These are phyloP conservation scores for Antechinus flavipes DNA, from an alignment of 2,113 vertebrate genomes.

Conservation along the genomic window DNA sequence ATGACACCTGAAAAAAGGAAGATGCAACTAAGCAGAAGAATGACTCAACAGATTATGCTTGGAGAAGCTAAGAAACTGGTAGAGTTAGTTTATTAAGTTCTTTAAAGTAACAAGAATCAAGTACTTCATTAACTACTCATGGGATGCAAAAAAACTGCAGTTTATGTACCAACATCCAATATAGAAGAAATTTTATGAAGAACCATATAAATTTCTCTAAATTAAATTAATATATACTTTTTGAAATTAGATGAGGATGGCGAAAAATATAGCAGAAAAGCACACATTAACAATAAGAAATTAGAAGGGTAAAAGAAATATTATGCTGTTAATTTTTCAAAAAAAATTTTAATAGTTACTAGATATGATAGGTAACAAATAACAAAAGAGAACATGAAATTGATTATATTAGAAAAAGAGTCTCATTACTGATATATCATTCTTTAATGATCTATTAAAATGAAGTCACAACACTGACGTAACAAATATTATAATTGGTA, in stretches of 20 bases:
- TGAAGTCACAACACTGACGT: background rate
- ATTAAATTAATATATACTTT: background rate
- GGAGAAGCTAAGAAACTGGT: background rate
- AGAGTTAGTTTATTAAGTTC: background rate
- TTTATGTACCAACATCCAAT: background rate
- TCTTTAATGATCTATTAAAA: background rate
- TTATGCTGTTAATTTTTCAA: background rate
- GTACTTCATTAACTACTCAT: background rate
- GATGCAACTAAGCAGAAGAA: background rate
- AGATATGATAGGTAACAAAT: background rate
- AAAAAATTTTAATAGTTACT: background rate
- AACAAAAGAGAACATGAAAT: background rate
- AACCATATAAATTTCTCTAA: background rate
- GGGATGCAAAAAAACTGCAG: background rate
- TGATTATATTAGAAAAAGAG: background rate
- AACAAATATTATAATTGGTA: background rate
- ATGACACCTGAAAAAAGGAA: background rate
- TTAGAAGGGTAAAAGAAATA: background rate
- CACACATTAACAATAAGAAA: background rate
- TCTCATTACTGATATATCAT: background rate
- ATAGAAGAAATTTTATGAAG: background rate
- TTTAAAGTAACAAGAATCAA: background rate
- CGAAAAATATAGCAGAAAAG: background rate
- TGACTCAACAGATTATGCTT: background rate
- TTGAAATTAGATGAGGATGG: background rate